phyloP scores from a whole-genome alignment of 2,797 vertebrate genomes.

The Arrhamphus sclerolepis region DNA sequence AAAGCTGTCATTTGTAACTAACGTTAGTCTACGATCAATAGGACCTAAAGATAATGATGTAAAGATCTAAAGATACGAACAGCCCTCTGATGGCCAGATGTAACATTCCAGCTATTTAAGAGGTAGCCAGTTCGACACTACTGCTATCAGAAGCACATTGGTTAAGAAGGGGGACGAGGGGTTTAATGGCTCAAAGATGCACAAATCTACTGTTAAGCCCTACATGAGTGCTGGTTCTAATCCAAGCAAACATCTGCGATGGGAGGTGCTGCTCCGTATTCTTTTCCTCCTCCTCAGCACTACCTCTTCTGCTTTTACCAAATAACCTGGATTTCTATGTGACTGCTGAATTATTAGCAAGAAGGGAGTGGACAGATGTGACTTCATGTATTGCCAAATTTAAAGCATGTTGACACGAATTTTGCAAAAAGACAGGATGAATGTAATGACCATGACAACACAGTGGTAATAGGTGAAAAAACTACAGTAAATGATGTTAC shows the following conservation, averaged over 20 bases:
- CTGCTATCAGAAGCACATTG: slow-evolving; percentile 23
- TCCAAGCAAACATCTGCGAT: slow-evolving; percentile 35
- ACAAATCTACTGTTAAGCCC: slow-evolving; percentile 11
- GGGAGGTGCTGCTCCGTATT: background rate
- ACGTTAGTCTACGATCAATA: slow-evolving; percentile 1
- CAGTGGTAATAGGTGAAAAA: background rate
- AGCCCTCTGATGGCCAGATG: slow-evolving; percentile 11
- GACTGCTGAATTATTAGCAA: background rate
- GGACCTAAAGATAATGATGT: slow-evolving; percentile 17
- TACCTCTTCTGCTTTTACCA: background rate
- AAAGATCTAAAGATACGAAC: background rate
- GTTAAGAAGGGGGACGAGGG: background rate
- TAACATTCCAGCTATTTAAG: slow-evolving; percentile 1
- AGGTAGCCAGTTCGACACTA: slow-evolving; percentile 9
- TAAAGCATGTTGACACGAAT: slow-evolving; percentile 25
- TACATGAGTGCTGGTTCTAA: slow-evolving; percentile 16
- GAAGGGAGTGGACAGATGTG: background rate
- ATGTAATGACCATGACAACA: slow-evolving; percentile 16
- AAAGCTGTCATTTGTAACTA: background rate
- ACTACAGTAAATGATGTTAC: slow-evolving; percentile 32
- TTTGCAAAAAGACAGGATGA: slow-evolving; percentile 22
- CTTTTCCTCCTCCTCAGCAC: background rate
- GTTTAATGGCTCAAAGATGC: slow-evolving; percentile 20
- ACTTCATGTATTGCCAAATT: background rate
- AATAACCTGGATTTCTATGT: slow-evolving; percentile 2